Conservation (phyloP, 2,113 vertebrate species). For the Camelus bactrianus region DNA sequence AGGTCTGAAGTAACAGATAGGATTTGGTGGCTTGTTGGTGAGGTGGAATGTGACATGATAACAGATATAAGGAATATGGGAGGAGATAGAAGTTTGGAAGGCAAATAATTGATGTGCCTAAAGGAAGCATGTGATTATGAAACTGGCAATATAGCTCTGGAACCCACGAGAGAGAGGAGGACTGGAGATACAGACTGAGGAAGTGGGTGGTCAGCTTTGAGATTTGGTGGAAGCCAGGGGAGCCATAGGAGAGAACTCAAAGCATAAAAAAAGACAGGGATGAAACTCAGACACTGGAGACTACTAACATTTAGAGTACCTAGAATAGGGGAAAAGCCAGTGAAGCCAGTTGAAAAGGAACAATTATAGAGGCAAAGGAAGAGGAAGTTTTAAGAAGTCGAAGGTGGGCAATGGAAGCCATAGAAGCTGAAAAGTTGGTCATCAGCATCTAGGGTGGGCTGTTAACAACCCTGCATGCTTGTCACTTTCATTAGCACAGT, state of each 20-base stretch:
- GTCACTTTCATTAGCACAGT: neutral
- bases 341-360: neutral
- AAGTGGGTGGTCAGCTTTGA: neutral
- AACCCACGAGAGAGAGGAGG: neutral
- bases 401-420: neutral
- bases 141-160: neutral
- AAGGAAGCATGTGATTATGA: neutral
- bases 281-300: neutral
- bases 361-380: neutral
- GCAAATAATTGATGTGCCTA: neutral
- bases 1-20: neutral
- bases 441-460: neutral
- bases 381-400: neutral
- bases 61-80: neutral
- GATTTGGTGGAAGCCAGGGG: neutral
- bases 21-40: neutral
- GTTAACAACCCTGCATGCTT: neutral
- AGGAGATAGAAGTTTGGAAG: neutral
- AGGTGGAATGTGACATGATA: neutral
- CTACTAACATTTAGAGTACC: neutral
- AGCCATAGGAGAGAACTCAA: neutral
- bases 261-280: neutral
- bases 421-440: neutral
- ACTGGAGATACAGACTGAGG: neutral
- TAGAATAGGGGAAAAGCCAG: neutral